Conservation (phyloP, 2,113 vertebrate species). For the Aphyosemion australe region DNA sequence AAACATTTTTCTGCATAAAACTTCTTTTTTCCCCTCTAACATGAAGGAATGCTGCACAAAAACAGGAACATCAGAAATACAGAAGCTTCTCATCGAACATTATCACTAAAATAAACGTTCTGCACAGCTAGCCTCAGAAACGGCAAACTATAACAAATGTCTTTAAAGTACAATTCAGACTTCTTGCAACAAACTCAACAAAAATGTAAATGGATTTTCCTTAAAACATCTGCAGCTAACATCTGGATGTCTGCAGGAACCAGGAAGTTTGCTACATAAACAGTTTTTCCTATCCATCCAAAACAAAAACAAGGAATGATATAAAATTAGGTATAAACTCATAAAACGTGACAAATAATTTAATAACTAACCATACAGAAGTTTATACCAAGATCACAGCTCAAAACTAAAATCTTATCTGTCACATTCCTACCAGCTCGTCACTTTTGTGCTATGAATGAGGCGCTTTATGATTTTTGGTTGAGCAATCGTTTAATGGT, state of each 20-base stretch:
- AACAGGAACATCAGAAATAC: constrained; percentile 18
- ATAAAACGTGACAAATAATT: constrained; percentile 17
- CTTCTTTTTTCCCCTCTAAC: constrained; percentile 13
- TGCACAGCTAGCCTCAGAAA: background rate
- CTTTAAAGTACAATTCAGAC: background rate
- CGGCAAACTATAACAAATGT: too few species aligned
- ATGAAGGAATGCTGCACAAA: constrained; percentile 8
- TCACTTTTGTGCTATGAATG: constrained; percentile 24
- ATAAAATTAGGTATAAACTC: background rate
- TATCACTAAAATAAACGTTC: constrained; percentile 10
- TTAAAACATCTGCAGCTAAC: constrained; percentile 9
- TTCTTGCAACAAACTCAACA: constrained; percentile 24
- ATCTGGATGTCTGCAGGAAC: too few species aligned
- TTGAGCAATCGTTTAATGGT: background rate
- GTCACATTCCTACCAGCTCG: background rate
- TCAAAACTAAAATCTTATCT: background rate
- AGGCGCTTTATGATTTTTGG: constrained; percentile 26
- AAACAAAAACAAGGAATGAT: background rate
- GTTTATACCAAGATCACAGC: background rate
- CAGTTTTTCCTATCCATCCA: constrained; percentile 9
- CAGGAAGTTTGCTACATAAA: constrained; percentile 18
- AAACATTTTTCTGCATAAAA: constrained; percentile 5
- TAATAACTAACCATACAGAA: background rate
- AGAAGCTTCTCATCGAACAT: constrained; percentile 27
- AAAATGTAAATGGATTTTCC: constrained; percentile 17